Conservation (phyloP, 2,888 invertebrate genomes). For the Xiphydria camelus region DNA sequence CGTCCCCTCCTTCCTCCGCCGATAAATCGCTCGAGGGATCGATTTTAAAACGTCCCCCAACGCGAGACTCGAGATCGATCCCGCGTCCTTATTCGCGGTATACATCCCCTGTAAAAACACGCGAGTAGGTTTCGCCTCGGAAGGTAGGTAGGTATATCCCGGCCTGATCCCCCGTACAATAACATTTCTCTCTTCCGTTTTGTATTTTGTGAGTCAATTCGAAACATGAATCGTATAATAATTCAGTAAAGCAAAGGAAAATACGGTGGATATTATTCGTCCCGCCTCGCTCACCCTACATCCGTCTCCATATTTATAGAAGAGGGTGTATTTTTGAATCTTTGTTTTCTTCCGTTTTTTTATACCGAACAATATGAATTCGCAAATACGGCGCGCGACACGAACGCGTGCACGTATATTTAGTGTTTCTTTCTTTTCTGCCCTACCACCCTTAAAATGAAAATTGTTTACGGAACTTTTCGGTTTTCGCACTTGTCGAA, state of each 20-base stretch:
- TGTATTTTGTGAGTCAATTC: constrained; percentile 58
- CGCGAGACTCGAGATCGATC: too few relatives aligned
- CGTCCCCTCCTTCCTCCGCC: too few relatives aligned
- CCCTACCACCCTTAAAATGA: too few relatives aligned
- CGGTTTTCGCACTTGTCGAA: too few relatives aligned
- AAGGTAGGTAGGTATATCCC: constrained; percentile 39
- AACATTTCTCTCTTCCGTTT: constrained; percentile 55
- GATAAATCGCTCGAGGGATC: too few relatives aligned
- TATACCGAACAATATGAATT: too few relatives aligned
- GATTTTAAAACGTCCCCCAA: too few relatives aligned
- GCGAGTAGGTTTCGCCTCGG: constrained; percentile 42
- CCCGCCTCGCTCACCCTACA: constrained; percentile 35
- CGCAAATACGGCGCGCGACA: too few relatives aligned
- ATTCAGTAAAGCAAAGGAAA: constrained; percentile 54
- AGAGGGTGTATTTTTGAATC: constrained; percentile 24
- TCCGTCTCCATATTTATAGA: constrained; percentile 41
- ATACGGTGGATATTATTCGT: constrained; percentile 52
- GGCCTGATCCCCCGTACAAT: constrained; percentile 41
- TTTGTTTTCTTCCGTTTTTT: too few relatives aligned
- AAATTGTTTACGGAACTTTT: too few relatives aligned
- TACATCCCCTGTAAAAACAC: constrained; percentile 42
- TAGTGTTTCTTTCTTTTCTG: too few relatives aligned
- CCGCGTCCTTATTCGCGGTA: neutral
- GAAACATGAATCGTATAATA: constrained; percentile 58
- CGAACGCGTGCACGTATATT: too few relatives aligned